Evolutionary conservation across 2,888 invertebrate genomes (phyloP), one percentile per base, ranked within the genome.

Genomic region (Eulithis testata): DNA sequence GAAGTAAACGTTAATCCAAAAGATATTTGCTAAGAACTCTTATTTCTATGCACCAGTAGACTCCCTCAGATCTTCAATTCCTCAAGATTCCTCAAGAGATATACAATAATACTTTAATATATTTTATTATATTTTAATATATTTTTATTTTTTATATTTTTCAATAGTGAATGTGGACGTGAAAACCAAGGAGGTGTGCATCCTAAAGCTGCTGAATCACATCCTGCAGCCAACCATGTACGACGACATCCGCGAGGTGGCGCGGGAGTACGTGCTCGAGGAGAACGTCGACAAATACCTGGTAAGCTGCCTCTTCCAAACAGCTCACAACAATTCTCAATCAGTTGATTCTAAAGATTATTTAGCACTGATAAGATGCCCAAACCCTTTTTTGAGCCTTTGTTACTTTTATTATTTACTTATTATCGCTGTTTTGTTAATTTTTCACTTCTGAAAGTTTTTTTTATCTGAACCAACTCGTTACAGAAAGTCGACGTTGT

Each of bases 211-310:
- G 68, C 84, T 95, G 81, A 94, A 94, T 77, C 94, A 94, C 81
- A 94, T 95, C 70, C 88, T 94, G 78, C 95, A 95, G 81, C 94
- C 93, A 4, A 94, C 94, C 77, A 90, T 94, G 71, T 93, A 94
- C 85, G 90, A 94, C 11, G 94, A 95, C 77, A 90, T 95, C 77
- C 85, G 91, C 62, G 94, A 94, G 43, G 90, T 95, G 64, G 95
- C 95, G 71, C 86, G 93, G 63, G 93, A 89, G 65, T 96, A 94
- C 83, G 88, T 93, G 71, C 90, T 96, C 47, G 94, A 94, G 75
- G 94, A 93, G 7, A 94, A 96, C 80, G 75, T 90, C 14, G 93
- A 94, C 73, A 93, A 94, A 72, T 96, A 94, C 82, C 78, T 91
- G 79, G 94, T 94, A 76, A 83, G 70, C 12, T 31, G 2, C 7